Evolutionary conservation across 2,113 vertebrate species (phyloP).

Genomic region (Saiga tatarica): DNA sequence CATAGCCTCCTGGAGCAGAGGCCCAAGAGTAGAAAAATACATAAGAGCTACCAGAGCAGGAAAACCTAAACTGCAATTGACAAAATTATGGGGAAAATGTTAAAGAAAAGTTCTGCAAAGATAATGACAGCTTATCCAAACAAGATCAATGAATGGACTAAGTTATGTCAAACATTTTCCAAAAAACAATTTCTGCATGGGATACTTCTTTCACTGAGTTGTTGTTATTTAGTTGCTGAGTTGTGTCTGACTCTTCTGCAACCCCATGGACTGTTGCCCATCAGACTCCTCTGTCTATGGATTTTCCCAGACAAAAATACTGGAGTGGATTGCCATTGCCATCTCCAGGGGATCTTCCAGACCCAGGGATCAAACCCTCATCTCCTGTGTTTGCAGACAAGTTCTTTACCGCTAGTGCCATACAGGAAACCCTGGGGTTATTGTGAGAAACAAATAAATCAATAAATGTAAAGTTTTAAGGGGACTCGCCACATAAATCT

Average conservation of each 20-base stretch:
- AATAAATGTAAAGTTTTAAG: background rate
- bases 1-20: background rate
- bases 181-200: background rate
- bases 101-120: background rate
- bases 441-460: background rate
- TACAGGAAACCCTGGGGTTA: background rate
- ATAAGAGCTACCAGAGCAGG: background rate
- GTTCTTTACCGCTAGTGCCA: background rate
- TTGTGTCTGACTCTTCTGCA: background rate
- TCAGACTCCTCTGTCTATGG: background rate
- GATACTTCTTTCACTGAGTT: background rate
- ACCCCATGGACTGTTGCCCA: background rate
- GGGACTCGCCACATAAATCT: background rate
- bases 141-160: background rate
- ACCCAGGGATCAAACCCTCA: background rate
- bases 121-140: background rate
- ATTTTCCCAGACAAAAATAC: background rate
- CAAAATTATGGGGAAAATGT: background rate
- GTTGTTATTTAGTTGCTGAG: background rate
- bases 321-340: background rate
- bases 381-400: background rate
- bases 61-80: background rate
- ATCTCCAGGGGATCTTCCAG: background rate
- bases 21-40: background rate
- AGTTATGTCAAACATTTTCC: background rate